These are phyloP conservation scores for Onychomys leucogaster DNA, from an alignment of 2,797 vertebrate species.

Conservation along the genomic window DNA sequence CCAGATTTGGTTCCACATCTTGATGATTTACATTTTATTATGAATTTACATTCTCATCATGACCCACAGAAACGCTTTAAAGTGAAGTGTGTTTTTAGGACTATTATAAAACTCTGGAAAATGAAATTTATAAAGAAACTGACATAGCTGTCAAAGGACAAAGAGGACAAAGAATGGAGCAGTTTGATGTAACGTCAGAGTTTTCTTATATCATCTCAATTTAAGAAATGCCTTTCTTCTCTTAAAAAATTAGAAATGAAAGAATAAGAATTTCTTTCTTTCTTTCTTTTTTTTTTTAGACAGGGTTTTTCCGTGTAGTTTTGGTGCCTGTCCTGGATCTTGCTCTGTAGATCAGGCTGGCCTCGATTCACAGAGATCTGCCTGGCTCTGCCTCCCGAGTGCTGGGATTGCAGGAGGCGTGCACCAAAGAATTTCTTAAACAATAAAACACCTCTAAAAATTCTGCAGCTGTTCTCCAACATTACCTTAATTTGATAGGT, in stretches of 20 bases:
- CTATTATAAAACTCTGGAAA: constrained; percentile 70
- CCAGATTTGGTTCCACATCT: constrained; percentile 68
- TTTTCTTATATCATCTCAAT: constrained; percentile 48
- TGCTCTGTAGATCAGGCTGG: too few species aligned
- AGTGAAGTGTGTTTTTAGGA: constrained; percentile 66
- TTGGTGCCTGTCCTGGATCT: too few species aligned
- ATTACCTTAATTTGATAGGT: constrained; percentile 74
- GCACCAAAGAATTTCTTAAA: constrained; percentile 42
- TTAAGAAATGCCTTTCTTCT: constrained; percentile 61
- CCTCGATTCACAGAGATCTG: too few species aligned
- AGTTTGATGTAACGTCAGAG: constrained; percentile 19
- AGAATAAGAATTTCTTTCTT: not conserved
- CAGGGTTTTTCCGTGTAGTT: too few species aligned
- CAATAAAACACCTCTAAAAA: constrained; percentile 59
- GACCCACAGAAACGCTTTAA: constrained; percentile 54
- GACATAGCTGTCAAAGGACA: constrained; percentile 47
- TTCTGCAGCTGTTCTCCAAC: constrained; percentile 62
- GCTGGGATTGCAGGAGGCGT: too few species aligned
- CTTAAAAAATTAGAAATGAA: constrained; percentile 43
- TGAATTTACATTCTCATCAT: constrained; percentile 67
- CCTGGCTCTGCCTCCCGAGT: too few species aligned
- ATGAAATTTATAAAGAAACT: constrained; percentile 71
- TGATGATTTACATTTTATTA: constrained; percentile 68
- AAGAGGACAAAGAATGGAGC: constrained; percentile 43
- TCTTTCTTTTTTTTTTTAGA: too few species aligned